phyloP scores from a whole-genome alignment of 1,140 invertebrate species.

The Hestina assimilis region DNA sequence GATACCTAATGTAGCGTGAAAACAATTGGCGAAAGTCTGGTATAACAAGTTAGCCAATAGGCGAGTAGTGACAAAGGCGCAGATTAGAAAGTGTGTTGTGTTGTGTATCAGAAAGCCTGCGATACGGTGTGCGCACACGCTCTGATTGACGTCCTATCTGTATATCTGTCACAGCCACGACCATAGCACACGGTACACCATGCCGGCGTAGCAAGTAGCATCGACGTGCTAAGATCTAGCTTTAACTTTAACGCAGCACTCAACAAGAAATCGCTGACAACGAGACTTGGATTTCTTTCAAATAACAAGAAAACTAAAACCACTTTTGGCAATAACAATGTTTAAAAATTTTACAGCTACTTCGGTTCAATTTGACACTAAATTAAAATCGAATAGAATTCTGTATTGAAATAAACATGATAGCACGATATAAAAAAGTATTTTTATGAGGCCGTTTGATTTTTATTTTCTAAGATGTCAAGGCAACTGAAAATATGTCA shows the following conservation, averaged over 20 bases:
- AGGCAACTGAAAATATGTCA: constrained; percentile 8
- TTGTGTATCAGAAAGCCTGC: constrained; percentile 67
- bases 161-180: constrained; percentile 61
- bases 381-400: not conserved
- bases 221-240: constrained; percentile 29
- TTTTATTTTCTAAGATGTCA: constrained; percentile 15
- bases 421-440: too few species aligned
- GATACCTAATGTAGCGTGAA: constrained; percentile 71
- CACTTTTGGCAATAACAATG: constrained; percentile 1
- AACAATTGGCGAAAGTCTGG: constrained; percentile 76
- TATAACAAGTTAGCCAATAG: constrained; percentile 70
- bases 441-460: constrained; percentile 1
- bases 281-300: not conserved
- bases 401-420: constrained; percentile 6
- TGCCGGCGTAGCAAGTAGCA: constrained; percentile 21
- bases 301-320: constrained; percentile 7
- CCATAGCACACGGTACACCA: constrained; percentile 31
- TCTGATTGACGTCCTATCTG: constrained; percentile 74
- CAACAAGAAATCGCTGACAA: constrained; percentile 22
- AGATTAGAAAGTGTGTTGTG: constrained; percentile 77
- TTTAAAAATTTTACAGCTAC: not conserved
- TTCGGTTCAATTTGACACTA: not conserved
- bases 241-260: constrained; percentile 14
- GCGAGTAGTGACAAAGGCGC: constrained; percentile 70
- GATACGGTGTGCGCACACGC: constrained; percentile 62